Conservation (phyloP, 2,888 invertebrate species). For the Diachrysia chrysitis region DNA sequence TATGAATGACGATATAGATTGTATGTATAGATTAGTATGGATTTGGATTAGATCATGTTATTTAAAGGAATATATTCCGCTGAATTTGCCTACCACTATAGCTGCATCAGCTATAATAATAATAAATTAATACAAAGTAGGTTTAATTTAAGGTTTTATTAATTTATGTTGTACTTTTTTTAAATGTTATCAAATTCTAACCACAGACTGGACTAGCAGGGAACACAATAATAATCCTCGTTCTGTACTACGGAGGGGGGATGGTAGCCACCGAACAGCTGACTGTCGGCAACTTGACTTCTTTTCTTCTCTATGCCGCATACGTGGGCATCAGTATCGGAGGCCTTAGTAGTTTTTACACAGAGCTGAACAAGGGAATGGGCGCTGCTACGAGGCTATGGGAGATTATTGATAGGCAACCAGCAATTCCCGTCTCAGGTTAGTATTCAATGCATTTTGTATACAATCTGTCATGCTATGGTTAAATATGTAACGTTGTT, state of each 20-base stretch:
- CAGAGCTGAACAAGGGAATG: constrained; percentile 97
- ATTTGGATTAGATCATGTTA: no score
- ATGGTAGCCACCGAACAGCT: constrained; percentile 94
- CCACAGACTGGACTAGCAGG: constrained; percentile 95
- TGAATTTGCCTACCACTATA: no score
- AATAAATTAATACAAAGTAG: no score
- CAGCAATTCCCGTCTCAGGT: constrained; percentile 93
- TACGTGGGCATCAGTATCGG: constrained; percentile 97
- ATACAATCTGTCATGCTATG: neutral
- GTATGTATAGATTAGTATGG: no score
- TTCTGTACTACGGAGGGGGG: constrained; percentile 97
- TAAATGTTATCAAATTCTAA: constrained; percentile 8
- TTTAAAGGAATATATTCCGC: no score
- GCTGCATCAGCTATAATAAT: no score
- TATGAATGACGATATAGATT: no score
- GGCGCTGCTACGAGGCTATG: constrained; percentile 97
- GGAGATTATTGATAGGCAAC: constrained; percentile 95
- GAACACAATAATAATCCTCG: constrained; percentile 96
- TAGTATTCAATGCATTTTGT: constrained; percentile 35
- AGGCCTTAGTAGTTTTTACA: constrained; percentile 97
- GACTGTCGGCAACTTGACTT: constrained; percentile 96
- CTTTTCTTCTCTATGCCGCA: constrained; percentile 98
- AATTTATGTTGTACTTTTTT: neutral
- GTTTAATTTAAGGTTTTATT: no score
- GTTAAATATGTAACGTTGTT: neutral